These are phyloP conservation scores for Pteruthius melanotis DNA, from an alignment of 2,113 vertebrate species.

Conservation along the genomic window DNA sequence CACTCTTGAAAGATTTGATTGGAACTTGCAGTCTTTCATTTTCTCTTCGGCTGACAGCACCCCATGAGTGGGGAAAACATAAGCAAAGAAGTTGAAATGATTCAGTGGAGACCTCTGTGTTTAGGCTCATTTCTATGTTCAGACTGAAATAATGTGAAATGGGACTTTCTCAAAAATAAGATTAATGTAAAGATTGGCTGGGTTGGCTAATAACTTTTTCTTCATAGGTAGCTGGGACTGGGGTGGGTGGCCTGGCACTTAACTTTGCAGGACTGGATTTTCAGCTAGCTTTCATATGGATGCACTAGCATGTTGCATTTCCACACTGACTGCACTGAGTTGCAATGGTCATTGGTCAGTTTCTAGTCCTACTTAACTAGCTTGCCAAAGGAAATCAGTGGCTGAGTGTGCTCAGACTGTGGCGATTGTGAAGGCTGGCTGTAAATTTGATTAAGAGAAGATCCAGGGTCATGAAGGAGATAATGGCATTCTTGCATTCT, in stretches of 20 bases:
- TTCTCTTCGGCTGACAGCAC: constrained; percentile 35
- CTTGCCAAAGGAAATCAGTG: background rate
- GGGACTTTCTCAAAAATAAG: background rate
- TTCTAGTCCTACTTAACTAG: background rate
- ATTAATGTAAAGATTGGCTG: background rate
- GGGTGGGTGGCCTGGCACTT: background rate
- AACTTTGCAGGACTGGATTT: background rate
- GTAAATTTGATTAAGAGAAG: background rate
- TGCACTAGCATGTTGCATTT: background rate
- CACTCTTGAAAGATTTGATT: background rate
- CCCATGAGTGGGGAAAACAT: background rate
- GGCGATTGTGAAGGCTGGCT: background rate
- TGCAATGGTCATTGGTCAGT: background rate
- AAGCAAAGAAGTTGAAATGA: constrained; percentile 2
- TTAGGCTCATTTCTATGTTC: background rate
- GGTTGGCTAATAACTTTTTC: background rate
- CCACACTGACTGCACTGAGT: background rate
- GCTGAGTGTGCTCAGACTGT: background rate
- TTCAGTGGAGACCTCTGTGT: background rate
- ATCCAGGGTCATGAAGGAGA: background rate
- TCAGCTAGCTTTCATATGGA: background rate
- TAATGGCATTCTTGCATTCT: background rate
- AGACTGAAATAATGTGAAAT: background rate
- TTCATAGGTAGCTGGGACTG: background rate
- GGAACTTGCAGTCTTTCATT: constrained; percentile 26